A percentile compares a stretch with the other conserved stretches of the same genome.
Evolutionary conservation across 2,113 vertebrate species (phyloP).

Genomic region (Anser brachyrhynchus): DNA sequence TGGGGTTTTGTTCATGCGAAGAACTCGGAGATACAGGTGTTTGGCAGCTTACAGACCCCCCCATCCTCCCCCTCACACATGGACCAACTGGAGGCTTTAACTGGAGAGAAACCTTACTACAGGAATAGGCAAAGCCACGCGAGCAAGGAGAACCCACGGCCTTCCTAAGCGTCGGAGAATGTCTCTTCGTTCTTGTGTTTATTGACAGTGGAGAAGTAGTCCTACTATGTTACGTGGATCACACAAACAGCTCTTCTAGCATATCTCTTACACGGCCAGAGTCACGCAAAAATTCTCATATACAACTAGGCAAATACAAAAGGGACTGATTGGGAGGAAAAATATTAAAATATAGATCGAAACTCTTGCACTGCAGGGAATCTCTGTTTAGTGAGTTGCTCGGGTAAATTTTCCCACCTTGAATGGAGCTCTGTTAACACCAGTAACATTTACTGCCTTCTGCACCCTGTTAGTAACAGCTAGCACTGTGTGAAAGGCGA

Average conservation of each 20-base stretch:
- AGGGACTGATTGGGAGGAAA: neutral
- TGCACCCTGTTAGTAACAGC: neutral
- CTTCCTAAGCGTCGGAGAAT: slow-evolving; percentile 4
- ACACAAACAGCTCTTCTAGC: slow-evolving; percentile 49
- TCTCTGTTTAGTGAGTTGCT: slow-evolving; percentile 3
- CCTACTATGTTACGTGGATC: neutral
- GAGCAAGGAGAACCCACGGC: neutral
- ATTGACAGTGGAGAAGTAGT: neutral
- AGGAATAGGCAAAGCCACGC: slow-evolving; percentile 72
- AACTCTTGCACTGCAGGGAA: neutral
- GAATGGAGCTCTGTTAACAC: slow-evolving; percentile 6
- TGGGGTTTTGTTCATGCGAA: slow-evolving; percentile 96
- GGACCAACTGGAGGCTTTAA: slow-evolving; percentile 98
- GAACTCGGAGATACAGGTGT: slow-evolving; percentile 93
- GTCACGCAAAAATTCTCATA: neutral
- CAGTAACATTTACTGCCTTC: slow-evolving; percentile 43
- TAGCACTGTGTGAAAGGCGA: neutral
- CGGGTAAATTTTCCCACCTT: neutral
- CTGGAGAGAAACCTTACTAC: slow-evolving; percentile 95
- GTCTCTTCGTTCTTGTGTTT: slow-evolving; percentile 31
- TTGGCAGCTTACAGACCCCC: slow-evolving; percentile 97
- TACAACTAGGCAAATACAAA: neutral
- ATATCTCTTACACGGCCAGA: slow-evolving; percentile 42
- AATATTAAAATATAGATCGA: neutral
- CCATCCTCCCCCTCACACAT: slow-evolving; percentile 95